phyloP scores from a whole-genome alignment of 2,113 vertebrate species.

The Dunckerocampus dactyliophorus region DNA sequence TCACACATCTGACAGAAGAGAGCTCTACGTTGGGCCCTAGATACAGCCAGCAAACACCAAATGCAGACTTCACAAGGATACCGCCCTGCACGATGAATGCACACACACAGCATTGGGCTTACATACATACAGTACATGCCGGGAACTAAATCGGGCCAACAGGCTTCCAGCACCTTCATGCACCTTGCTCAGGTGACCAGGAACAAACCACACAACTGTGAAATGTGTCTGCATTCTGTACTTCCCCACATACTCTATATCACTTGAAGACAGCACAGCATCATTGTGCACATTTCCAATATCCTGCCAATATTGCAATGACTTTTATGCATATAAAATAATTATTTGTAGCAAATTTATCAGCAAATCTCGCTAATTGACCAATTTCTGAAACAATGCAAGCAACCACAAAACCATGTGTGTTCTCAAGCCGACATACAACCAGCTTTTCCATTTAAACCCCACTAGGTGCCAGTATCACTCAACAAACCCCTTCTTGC shows the following conservation, averaged over 20 bases:
- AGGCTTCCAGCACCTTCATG: constrained; percentile 28
- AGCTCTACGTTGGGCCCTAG: constrained; percentile 64
- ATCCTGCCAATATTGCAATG: no score
- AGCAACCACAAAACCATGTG: no score
- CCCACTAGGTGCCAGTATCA: no score
- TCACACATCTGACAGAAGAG: constrained; percentile 67
- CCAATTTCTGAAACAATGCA: no score
- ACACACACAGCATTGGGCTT: constrained; percentile 43
- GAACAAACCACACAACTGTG: constrained; percentile 13
- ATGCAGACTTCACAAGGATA: constrained; percentile 44
- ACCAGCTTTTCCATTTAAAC: no score
- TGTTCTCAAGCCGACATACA: no score
- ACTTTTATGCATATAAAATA: no score
- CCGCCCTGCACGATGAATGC: constrained; percentile 28
- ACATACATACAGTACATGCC: constrained; percentile 41
- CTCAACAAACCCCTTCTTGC: no score
- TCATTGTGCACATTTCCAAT: no score
- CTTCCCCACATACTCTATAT: not conserved
- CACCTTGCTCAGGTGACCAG: constrained; percentile 19
- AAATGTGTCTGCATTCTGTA: constrained; percentile 26
- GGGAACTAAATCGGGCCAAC: constrained; percentile 36
- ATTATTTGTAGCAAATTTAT: no score
- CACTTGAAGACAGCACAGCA: no score
- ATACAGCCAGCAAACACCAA: constrained; percentile 54
- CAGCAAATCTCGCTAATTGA: no score